phyloP scores from a whole-genome alignment of 1,140 invertebrate genomes.

The Meloidogyne exigua region DNA sequence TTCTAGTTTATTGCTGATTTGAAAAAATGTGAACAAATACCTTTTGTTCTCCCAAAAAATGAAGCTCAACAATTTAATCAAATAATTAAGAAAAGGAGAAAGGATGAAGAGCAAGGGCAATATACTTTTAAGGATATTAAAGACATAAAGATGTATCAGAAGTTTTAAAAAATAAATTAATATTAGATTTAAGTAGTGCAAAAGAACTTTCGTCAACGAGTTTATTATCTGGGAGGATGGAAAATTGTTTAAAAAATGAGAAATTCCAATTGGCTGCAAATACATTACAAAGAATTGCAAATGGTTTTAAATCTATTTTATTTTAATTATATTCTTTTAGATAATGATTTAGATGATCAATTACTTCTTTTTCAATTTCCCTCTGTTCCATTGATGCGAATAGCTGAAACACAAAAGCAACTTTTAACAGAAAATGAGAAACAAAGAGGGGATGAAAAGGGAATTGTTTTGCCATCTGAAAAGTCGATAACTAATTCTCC shows the following conservation, averaged over 20 bases:
- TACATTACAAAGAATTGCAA: neutral
- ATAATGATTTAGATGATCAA: neutral
- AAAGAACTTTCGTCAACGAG: neutral
- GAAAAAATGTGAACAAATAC: constrained; percentile 30
- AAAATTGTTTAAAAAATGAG: neutral
- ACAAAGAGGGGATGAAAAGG: too few relatives aligned
- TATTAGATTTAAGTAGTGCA: neutral
- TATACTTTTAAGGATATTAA: neutral
- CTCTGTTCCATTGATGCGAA: neutral
- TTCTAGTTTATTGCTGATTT: constrained; percentile 41
- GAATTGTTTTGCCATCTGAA: neutral
- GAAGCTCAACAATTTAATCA: constrained; percentile 24
- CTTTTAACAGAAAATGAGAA: constrained; percentile 5
- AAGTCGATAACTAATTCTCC: neutral
- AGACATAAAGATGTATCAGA: constrained; percentile 5
- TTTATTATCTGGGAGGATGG: neutral
- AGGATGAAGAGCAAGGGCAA: neutral
- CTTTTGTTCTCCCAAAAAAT: constrained; percentile 35
- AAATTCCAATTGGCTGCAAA: neutral
- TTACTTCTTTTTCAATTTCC: neutral
- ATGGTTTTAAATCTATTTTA: neutral
- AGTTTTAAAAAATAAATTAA: neutral
- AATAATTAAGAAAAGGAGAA: constrained; percentile 11
- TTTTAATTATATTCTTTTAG: neutral
- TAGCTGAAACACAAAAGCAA: neutral